phyloP scores from a whole-genome alignment of 2,797 vertebrate species.

The Balearica regulorum region DNA sequence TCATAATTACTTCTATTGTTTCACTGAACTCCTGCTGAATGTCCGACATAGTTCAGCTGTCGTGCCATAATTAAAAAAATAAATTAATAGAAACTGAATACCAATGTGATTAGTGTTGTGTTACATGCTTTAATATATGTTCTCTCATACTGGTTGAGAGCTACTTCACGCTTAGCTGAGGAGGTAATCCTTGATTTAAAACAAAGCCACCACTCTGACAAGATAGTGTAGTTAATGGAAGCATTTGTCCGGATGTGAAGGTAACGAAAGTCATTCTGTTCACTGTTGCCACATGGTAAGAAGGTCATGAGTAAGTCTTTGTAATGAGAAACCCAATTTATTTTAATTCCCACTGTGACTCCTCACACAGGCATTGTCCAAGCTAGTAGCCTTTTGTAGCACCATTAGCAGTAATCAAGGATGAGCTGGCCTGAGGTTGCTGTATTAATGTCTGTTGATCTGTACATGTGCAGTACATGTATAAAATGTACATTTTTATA shows the following conservation, averaged over 20 bases:
- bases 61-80: neutral
- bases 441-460: neutral
- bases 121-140: neutral
- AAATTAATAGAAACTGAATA: neutral
- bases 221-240: neutral
- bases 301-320: neutral
- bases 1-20: constrained; percentile 49
- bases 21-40: neutral
- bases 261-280: neutral
- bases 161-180: neutral
- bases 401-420: neutral
- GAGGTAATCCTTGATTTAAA: neutral
- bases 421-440: neutral
- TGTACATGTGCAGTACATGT: neutral
- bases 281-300: neutral
- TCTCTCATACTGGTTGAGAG: neutral
- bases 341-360: neutral
- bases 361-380: neutral
- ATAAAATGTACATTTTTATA: neutral
- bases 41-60: neutral
- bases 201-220: neutral
- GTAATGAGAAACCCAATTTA: neutral
- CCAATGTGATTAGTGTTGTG: neutral
- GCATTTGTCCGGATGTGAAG: neutral
- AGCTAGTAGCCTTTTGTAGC: neutral